Base-by-base conservation (phyloP, 1,140 invertebrate species). In the Condylostylus longicornis region DNA sequence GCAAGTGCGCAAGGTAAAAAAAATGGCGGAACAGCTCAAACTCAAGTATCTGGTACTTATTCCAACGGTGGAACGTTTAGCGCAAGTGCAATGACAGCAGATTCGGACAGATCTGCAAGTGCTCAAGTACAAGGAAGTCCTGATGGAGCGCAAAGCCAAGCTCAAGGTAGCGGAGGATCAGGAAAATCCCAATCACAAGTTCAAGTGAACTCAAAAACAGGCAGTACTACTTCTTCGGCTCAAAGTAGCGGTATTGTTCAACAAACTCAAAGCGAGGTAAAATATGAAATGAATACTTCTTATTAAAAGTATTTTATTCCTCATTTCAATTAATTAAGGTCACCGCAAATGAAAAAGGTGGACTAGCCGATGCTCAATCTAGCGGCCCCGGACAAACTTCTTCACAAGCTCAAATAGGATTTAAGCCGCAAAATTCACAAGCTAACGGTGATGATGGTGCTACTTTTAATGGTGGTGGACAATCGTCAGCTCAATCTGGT, bases 351-450 rank as follows among this genome's bases (percentile, higher is more conserved):
- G 67, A 71, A 8, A 79, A 77, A 58, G 82, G 82, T 18, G 82
- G 82, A 4, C 70, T 83, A 62, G 79, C 82, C 5, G 80, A 85
- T 60, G 80, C 82, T 1, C 82, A 86, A 65, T 79, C 82, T 2
- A 78, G 75, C 44, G 82, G 81, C 2, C 77, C 78, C 13, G 82
- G 82, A 3, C 78, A 74, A 45, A 85, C 82, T 1, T 83, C 79
- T 2, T 84, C 80, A 21, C 82, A 86, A 63, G 82, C 82, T 12
- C 82, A 85, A 63, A 83, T 86, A 28, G 82, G 81, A 4, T 86
- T 86, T 49, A 74, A 76, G 33, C 81, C 82, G 0, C 64, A 75
- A 55, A 60, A 71, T 48, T 49, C 64, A 63, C 31, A 63, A 29
- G 51, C 65, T 37, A n/a, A n/a, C n/a, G 67, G 66, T 33, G 42